A percentile compares a stretch with the other conserved stretches of the same genome.
Conservation (phyloP, 2,888 invertebrate genomes). For the Cyclophora punctaria region DNA sequence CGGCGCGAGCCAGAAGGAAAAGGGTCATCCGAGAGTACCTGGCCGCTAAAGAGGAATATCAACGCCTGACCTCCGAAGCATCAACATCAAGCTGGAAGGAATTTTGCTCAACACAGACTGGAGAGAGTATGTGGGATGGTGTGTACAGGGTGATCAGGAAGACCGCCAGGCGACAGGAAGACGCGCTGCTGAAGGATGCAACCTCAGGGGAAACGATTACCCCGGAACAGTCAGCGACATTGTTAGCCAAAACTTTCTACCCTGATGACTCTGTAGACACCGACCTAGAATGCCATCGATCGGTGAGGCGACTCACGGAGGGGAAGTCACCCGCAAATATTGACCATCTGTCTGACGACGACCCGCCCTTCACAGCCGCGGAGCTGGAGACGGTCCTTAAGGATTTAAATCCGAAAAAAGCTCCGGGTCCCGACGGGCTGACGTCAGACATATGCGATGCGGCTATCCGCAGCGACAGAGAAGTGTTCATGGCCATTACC, state of each 20-base stretch:
- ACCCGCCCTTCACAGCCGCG: slow-evolving; percentile 12
- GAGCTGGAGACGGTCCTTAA: slow-evolving; percentile 6
- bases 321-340: background rate
- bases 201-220: too few relatives aligned
- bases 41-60: too few relatives aligned
- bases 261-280: background rate
- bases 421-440: slow-evolving; percentile 18
- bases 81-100: too few relatives aligned
- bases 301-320: background rate
- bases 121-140: too few relatives aligned
- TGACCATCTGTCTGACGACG: background rate
- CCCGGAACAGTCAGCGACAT: slow-evolving; percentile 1
- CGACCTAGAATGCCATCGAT: slow-evolving; percentile 4
- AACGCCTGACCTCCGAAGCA: too few relatives aligned
- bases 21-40: too few relatives aligned
- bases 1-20: too few relatives aligned
- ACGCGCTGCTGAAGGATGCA: too few relatives aligned
- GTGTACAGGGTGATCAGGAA: too few relatives aligned
- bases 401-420: slow-evolving; percentile 15
- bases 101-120: too few relatives aligned
- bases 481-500: slow-evolving; percentile 7
- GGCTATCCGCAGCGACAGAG: slow-evolving; percentile 5
- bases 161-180: too few relatives aligned
- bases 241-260: slow-evolving; percentile 7
- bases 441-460: slow-evolving; percentile 20